These are phyloP conservation scores for Busseola fusca DNA, from an alignment of 2,888 invertebrate genomes.

Conservation along the genomic window DNA sequence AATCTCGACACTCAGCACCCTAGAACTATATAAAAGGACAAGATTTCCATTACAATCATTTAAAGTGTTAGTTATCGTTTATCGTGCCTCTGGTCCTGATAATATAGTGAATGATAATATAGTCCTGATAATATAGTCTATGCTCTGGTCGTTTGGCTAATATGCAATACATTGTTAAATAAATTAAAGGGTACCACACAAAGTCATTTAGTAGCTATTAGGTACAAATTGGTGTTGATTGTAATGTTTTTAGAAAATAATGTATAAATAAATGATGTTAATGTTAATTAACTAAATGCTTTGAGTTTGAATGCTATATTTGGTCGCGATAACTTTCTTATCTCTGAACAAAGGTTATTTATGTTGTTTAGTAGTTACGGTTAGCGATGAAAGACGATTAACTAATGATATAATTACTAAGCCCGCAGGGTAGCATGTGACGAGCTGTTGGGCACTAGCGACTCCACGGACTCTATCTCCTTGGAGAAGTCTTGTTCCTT, in stretches of 20 bases:
- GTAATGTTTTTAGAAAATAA: conserved; percentile 23
- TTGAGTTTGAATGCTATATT: neutral
- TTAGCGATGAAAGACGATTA: neutral
- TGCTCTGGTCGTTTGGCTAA: conserved; percentile 25
- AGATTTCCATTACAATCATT: neutral
- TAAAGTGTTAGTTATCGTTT: conserved; percentile 4
- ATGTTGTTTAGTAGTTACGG: neutral
- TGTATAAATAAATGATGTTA: too few relatives aligned
- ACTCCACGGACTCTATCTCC: too few relatives aligned
- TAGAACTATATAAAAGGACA: conserved; percentile 9
- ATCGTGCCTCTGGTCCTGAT: too few relatives aligned
- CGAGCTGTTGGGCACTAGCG: too few relatives aligned
- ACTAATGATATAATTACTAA: too few relatives aligned
- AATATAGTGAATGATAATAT: too few relatives aligned
- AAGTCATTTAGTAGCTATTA: conserved; percentile 30
- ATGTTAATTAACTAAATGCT: neutral
- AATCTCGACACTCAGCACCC: neutral
- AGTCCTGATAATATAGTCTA: too few relatives aligned
- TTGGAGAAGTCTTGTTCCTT: too few relatives aligned
- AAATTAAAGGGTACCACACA: conserved; percentile 28
- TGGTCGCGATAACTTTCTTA: neutral
- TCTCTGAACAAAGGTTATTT: neutral
- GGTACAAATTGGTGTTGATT: neutral
- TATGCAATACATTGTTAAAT: conserved; percentile 32
- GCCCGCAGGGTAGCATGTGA: too few relatives aligned